Conservation (phyloP, 2,888 invertebrate genomes). For the Cataglyphis livida region DNA sequence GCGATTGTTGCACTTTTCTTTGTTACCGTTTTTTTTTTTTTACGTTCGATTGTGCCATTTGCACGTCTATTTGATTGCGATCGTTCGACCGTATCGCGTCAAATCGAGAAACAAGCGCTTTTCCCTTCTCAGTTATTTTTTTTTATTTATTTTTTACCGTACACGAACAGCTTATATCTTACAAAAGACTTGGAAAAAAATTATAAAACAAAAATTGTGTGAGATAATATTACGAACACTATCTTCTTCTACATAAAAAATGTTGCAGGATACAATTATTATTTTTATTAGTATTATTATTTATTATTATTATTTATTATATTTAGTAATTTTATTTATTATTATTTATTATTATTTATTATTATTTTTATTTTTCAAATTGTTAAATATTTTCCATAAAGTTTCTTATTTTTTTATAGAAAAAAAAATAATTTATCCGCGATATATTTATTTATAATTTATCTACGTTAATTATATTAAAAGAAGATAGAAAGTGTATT, state of each 20-base stretch:
- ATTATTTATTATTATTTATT: background rate
- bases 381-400: background rate
- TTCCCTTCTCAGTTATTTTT: background rate
- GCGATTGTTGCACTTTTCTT: background rate
- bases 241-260: background rate
- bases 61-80: background rate
- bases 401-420: background rate
- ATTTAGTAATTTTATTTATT: too few relatives aligned
- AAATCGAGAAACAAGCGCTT: background rate
- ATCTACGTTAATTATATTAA: background rate
- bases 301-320: too few relatives aligned
- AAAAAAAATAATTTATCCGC: background rate
- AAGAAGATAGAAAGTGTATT: background rate
- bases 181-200: background rate
- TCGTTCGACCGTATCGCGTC: background rate
- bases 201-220: background rate
- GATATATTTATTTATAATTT: too few relatives aligned
- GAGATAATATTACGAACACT: background rate
- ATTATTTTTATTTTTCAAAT: background rate
- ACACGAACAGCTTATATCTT: background rate
- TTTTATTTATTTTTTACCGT: too few relatives aligned
- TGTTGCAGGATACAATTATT: background rate
- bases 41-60: constrained; percentile 10
- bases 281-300: too few relatives aligned
- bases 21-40: background rate